Base-by-base conservation (phyloP, 2,797 vertebrate genomes). In the Centroberyx gerrardi region DNA sequence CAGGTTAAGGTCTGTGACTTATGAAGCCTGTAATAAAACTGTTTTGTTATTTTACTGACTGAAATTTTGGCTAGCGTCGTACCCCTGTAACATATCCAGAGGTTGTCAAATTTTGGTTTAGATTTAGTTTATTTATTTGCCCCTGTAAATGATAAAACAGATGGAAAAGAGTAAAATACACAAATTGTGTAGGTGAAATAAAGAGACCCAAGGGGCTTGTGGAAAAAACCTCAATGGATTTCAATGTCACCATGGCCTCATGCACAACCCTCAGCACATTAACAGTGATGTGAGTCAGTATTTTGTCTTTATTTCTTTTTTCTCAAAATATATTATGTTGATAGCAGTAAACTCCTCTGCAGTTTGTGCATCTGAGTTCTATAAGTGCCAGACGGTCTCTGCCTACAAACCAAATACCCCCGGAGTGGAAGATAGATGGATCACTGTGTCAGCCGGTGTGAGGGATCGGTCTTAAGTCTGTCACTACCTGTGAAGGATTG, bases 11-110 rank as follows among this genome's bases (percentile, higher is more conserved):
- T 78, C 65, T 29, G 54, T 17, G 51, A 70, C 33, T 27, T 53
- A 54, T 1, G 18, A 29, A 36, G 22, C 66, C 48, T 36, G 44
- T 10, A 31, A 42, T 68, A 58, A 63, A 58, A 60, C 10, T 33
- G 14, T 52, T 54, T 51, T 62, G n/a, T 29, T n/a, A 33, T 72
- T 73, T 66, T 62, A 61, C 56, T 49, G 67, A 54, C 10, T 5
- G 42, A 22, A 8, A 18, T 29, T 17, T 46, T 62, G 17, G 10
- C 40, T 22, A 36, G 61, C 29, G 33, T 56, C 2, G 15, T 7
- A 18, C 14, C 18, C 17, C 27, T 18, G 8, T 51, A 36, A 68
- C 4, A 31, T 18, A 48, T 53, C 13, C 18, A 61, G 8, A 67
- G 15, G 54, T 1, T 44, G 51, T 31, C 60, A 51, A 40, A 49